Percentiles rank a stretch among this genome's conserved stretches.
Conservation (phyloP, 2,797 vertebrate species). For the Sciurus carolinensis region DNA sequence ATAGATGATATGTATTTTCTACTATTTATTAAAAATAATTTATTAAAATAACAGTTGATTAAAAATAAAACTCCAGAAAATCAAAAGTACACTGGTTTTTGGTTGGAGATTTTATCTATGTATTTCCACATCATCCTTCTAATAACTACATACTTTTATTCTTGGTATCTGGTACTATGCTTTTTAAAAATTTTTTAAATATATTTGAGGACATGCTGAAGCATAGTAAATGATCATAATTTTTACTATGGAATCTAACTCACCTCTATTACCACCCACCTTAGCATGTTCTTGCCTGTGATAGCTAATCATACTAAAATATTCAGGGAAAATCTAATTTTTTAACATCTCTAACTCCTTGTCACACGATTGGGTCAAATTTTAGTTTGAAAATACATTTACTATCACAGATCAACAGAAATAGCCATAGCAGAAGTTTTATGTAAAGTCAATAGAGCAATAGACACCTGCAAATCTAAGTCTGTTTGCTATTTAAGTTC, state of each 20-base stretch:
- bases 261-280: background rate
- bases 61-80: background rate
- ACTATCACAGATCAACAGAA: conserved; percentile 37
- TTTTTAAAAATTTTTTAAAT: background rate
- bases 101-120: background rate
- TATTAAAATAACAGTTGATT: background rate
- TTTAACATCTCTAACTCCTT: background rate
- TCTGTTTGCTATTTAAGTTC: background rate
- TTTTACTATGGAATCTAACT: background rate
- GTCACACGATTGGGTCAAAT: background rate
- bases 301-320: background rate
- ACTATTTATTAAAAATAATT: background rate
- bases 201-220: background rate
- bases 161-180: background rate
- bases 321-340: background rate
- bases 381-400: background rate
- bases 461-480: background rate
- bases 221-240: background rate
- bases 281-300: background rate
- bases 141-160: background rate
- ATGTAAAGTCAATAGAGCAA: background rate
- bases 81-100: background rate
- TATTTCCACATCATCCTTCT: background rate
- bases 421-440: background rate
- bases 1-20: background rate